phyloP scores from a whole-genome alignment of 2,797 vertebrate genomes.

The Cryptoblepharus egeriae region DNA sequence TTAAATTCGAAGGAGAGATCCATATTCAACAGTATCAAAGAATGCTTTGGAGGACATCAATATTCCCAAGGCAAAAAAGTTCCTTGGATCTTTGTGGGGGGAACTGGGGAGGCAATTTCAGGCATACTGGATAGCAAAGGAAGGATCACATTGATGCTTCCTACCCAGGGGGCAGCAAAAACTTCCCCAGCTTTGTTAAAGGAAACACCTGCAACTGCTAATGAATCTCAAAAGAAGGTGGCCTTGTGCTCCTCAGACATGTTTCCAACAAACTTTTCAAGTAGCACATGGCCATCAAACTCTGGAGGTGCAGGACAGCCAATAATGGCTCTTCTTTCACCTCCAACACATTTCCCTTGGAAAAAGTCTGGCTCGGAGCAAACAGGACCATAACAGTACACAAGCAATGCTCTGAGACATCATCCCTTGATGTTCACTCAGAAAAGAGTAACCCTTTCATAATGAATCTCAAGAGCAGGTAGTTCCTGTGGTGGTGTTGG shows the following conservation, averaged over 20 bases:
- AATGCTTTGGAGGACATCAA: too few relatives aligned
- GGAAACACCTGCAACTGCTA: fast-evolving
- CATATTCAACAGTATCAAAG: too few relatives aligned
- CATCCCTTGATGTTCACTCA: neutral
- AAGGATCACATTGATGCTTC: neutral
- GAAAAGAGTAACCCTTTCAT: neutral
- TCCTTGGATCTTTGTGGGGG: neutral
- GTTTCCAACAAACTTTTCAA: neutral
- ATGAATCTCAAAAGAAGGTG: neutral
- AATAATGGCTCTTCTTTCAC: neutral
- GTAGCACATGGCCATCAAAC: neutral
- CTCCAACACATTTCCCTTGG: neutral
- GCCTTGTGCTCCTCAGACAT: neutral
- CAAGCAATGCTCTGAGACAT: neutral
- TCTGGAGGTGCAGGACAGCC: neutral
- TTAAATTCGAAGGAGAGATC: too few relatives aligned
- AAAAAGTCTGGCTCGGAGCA: neutral
- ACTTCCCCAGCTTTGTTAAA: neutral
- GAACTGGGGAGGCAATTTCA: too few relatives aligned
- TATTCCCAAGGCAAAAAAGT: too few relatives aligned
- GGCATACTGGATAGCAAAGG: too few relatives aligned
- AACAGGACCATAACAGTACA: fast-evolving
- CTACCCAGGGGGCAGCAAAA: neutral
- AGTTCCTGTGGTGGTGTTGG: too few relatives aligned
- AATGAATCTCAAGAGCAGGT: neutral